Conservation (phyloP, 2,113 vertebrate species). For the Tichodroma muraria region DNA sequence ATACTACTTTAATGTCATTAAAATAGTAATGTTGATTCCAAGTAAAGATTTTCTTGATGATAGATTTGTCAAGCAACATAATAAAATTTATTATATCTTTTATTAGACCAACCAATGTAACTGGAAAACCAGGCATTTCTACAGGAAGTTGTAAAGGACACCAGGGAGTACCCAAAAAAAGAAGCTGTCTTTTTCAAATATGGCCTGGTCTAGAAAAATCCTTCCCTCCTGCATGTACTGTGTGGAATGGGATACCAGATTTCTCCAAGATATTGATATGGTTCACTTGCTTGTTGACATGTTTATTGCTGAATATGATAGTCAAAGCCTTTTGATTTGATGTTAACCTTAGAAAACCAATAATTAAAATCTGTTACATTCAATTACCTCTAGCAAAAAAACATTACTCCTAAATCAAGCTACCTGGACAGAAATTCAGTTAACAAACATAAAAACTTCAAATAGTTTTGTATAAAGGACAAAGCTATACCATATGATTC, state of each 20-base stretch:
- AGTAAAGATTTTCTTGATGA: background rate
- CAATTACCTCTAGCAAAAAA: background rate
- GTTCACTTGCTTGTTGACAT: background rate
- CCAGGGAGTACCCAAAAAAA: background rate
- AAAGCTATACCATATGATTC: background rate
- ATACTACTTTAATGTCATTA: background rate
- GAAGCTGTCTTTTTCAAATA: background rate
- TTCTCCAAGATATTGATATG: background rate
- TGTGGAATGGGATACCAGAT: background rate
- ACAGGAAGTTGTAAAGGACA: background rate
- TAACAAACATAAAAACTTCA: background rate
- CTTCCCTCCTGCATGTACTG: background rate
- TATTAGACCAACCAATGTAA: background rate
- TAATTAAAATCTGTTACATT: background rate
- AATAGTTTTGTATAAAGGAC: background rate
- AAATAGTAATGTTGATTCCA: background rate
- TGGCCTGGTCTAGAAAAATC: background rate
- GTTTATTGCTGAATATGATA: background rate
- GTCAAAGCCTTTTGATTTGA: background rate
- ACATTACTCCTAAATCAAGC: background rate
- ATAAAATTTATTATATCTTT: background rate
- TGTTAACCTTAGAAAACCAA: background rate
- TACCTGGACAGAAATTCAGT: background rate
- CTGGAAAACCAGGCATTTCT: background rate
- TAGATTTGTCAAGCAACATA: background rate